Evolutionary conservation across 2,113 vertebrate genomes (phyloP), one percentile per base, ranked within the genome.

Genomic region (Alces alces): DNA sequence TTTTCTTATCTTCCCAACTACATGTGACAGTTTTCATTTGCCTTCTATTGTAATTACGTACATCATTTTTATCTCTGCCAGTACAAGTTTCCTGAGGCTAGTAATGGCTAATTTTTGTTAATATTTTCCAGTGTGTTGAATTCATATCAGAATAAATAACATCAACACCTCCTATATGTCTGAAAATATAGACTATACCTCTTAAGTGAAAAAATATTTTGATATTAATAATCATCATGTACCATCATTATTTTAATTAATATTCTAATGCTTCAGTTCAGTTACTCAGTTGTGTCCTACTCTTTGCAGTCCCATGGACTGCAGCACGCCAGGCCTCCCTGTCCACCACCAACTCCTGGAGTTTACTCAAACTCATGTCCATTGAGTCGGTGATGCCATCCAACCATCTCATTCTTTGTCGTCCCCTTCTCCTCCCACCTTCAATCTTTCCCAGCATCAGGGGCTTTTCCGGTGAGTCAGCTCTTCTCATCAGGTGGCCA

Each of bases 71-170:
- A 87, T 94, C 36, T 95, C 33, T 92, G 80, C 28, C n/a, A 89
- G 23, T 86, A 39, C 50, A 96, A 86, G 52, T 19, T 73, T 73
- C 17, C 0, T 89, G 54, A 96, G 17, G 83, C 5, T 76, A 27
- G 23, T 95, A 93, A 95, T 57, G 55, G 61, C 9, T 96, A 86
- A 89, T 92, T 93, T 96, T 87, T 96, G 15, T 82, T 96, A 96
- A 89, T 39, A 94, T 89, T 84, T n/a, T 54, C 36, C 79, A 86
- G 52, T 85, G 70, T 95, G 33, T 58, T 47, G 23, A 93, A 86
- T 92, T 85, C 55, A n/a, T 27, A 64, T 52, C 57, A 85, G 9
- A 95, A 1, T 95, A 76, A 76, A 76, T 43, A 95, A 88, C 7
- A 85, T 50, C 50, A 86, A 95, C 45, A 89, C 16, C 9, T 9